Base-by-base conservation (phyloP, 2,888 invertebrate genomes). In the Callyntrura sp. region DNA sequence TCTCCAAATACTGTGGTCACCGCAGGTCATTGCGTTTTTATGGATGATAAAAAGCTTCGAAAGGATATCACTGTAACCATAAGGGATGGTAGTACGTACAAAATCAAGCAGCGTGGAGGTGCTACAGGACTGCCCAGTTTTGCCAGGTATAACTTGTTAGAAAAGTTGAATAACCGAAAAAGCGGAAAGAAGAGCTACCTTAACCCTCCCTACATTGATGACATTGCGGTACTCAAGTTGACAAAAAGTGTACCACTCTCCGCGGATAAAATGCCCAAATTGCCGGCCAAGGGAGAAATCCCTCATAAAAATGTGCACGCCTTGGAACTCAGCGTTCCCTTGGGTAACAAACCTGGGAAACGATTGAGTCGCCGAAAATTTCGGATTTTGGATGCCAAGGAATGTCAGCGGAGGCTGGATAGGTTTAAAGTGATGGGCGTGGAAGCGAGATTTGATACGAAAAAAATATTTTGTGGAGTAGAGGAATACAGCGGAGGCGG, bases 21-120 rank as follows among this genome's bases (percentile, higher is more conserved):
- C 1, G 90, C 90, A 12, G 90, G 78, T 9, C 85, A 85, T 6
- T 90, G 90, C 51, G 81, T 90, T 6, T 43, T 55, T 0, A 35
- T 5, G 12, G 76, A 89, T 79, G 43, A 48, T 6, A 35, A 20
- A 11, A 43, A 0, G 25, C n/a, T 5, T 3, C 45, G 43, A 14
- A 8, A 9, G 0, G 70, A 51, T 11, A 14, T 89, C 0, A 65
- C 14, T 4, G 57, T 89, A 3, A 45, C 43, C 0, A 17, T 17
- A 6, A 5, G 73, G 45, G 9, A 60, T 35, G 57, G 60, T 4
- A 60, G 17, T 20, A 35, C 12, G 17, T 4, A n/a, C 1, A 60
- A 81, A 14, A 14, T 43, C 0, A 81, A 23, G 45, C 1, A 2
- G 17, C 11, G 0, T 9, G 35, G 51, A 4, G 76, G 81, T 9